Evolutionary conservation across 1,140 invertebrate species (phyloP).

Genomic region (Helicorthomorpha holstii): DNA sequence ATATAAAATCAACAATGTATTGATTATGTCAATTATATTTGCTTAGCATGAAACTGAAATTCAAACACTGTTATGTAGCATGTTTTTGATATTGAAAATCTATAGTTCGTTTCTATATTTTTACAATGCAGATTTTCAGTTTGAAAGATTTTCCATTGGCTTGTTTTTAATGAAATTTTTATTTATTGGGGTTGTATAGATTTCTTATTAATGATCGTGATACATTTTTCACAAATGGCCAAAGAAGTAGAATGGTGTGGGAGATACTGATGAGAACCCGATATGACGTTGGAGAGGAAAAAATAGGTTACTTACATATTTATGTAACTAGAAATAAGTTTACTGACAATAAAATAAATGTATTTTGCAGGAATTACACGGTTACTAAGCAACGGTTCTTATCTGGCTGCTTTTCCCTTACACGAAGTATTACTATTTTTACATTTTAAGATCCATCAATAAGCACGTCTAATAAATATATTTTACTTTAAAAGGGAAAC

Average conservation of each 20-base stretch:
- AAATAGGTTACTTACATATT: conserved; percentile 12
- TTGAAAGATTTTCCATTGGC: too few relatives aligned
- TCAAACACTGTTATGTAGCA: too few relatives aligned
- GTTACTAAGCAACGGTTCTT: conserved; percentile 68
- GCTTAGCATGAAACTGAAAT: too few relatives aligned
- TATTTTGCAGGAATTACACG: conserved; percentile 55
- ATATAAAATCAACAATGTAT: too few relatives aligned
- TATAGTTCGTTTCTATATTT: too few relatives aligned
- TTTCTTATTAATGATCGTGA: conserved; percentile 77
- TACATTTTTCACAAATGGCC: conserved; percentile 66
- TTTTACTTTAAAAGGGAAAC: too few relatives aligned
- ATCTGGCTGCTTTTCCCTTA: conserved; percentile 69
- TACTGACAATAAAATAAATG: conserved; percentile 6
- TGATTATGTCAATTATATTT: background rate
- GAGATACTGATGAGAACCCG: conserved; percentile 68
- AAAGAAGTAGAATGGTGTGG: conserved; percentile 80
- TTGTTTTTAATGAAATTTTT: too few relatives aligned
- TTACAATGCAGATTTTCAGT: too few relatives aligned
- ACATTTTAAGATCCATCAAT: too few relatives aligned
- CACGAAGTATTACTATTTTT: conserved; percentile 46
- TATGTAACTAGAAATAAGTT: conserved; percentile 6
- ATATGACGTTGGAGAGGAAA: conserved; percentile 51
- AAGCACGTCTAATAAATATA: too few relatives aligned
- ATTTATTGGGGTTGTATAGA: conserved; percentile 39
- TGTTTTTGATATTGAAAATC: too few relatives aligned